These are phyloP conservation scores for Teinopalpus imperialis DNA, from an alignment of 2,888 invertebrate species.

Conservation along the genomic window DNA sequence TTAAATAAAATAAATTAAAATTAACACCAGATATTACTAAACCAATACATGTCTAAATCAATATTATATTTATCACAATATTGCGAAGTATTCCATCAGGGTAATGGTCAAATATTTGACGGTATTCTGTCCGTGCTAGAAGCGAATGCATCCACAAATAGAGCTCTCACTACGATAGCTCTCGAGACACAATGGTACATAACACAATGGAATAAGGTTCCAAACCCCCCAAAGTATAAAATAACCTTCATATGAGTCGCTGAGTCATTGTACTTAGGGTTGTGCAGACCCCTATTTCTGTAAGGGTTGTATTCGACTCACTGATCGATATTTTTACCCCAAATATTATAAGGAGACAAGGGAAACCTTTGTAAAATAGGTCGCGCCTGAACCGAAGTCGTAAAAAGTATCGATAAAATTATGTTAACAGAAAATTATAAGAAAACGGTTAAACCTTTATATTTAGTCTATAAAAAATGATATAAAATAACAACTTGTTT, in stretches of 20 bases:
- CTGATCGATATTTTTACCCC: constrained; percentile 59
- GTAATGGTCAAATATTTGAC: constrained; percentile 66
- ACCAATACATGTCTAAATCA: no score
- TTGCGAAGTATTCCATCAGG: constrained; percentile 48
- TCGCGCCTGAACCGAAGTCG: constrained; percentile 30
- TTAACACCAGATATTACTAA: no score
- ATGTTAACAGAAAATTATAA: not conserved
- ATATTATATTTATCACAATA: constrained; percentile 36
- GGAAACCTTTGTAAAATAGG: constrained; percentile 38
- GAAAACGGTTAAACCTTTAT: no score
- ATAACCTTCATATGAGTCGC: constrained; percentile 50
- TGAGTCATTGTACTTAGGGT: constrained; percentile 35
- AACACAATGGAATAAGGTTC: constrained; percentile 16
- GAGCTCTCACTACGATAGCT: not conserved
- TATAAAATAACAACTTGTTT: no score
- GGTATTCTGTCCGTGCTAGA: constrained; percentile 38
- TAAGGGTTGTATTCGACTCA: constrained; percentile 54
- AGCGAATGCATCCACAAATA: constrained; percentile 42
- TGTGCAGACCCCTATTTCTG: constrained; percentile 29
- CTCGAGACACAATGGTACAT: not conserved
- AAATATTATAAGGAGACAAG: constrained; percentile 40
- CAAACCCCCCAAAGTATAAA: not conserved
- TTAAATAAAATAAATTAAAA: no score
- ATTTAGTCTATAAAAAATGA: no score
- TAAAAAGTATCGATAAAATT: constrained; percentile 15